A percentile compares a stretch with the other conserved stretches of the same genome.
Conservation (phyloP, 2,113 vertebrate genomes). For the Oplegnathus fasciatus region DNA sequence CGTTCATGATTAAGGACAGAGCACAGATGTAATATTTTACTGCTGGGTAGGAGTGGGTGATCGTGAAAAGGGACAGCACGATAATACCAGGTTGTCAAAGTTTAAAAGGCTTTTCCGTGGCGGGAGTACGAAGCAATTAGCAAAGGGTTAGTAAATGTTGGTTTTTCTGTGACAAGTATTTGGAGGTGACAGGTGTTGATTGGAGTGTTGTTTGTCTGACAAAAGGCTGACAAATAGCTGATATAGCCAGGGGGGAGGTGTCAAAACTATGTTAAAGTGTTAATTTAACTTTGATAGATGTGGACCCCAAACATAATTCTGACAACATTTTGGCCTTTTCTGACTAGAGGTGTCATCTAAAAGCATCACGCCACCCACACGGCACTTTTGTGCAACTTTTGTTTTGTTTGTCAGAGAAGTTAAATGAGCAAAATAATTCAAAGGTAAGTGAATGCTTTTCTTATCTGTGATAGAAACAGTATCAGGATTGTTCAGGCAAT, state of each 20-base stretch:
- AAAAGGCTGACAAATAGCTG: neutral
- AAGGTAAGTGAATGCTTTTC: neutral
- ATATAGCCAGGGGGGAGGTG: neutral
- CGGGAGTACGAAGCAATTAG: neutral
- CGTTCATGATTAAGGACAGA: neutral
- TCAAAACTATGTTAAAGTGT: neutral
- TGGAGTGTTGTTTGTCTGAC: slow-evolving; percentile 6
- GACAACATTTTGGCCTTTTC: neutral
- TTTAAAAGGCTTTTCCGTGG: neutral
- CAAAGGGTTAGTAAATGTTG: neutral
- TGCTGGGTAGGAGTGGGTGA: too few species aligned
- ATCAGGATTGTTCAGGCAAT: neutral
- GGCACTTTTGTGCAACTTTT: neutral
- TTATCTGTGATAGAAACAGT: neutral
- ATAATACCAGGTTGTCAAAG: neutral
- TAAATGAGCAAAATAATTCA: neutral
- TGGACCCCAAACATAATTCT: neutral
- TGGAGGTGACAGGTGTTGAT: slow-evolving; percentile 2
- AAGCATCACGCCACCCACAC: neutral
- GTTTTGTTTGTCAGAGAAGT: neutral
- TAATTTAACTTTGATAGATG: neutral
- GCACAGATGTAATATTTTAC: neutral
- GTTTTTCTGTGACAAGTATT: neutral
- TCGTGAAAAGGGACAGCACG: neutral
- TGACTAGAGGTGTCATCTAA: neutral